phyloP scores from a whole-genome alignment of 2,888 invertebrate species.

The Acronicta alni region DNA sequence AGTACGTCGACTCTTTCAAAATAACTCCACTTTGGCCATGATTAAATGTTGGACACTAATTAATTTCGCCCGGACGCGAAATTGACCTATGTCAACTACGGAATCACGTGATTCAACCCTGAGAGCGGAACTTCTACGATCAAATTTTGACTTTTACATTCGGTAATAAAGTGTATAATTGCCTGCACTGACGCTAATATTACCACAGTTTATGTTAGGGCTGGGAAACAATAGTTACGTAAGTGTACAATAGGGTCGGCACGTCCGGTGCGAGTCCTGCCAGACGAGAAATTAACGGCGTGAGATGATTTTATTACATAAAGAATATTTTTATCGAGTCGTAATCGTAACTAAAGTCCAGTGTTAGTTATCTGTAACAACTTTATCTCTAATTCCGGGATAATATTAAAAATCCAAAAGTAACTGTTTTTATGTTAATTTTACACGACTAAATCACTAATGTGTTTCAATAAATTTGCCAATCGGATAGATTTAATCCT shows the following conservation, averaged over 20 bases:
- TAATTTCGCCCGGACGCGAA: slow-evolving; percentile 76
- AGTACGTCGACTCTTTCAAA: slow-evolving; percentile 19
- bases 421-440: no score
- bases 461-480: no score
- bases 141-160: slow-evolving; percentile 28
- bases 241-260: slow-evolving; percentile 72
- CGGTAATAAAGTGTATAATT: slow-evolving; percentile 34
- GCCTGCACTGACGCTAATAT: slow-evolving; percentile 2
- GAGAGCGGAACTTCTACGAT: slow-evolving; percentile 11
- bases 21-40: slow-evolving; percentile 57
- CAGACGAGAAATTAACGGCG: slow-evolving; percentile 59
- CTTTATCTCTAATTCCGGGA: no score
- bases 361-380: no score
- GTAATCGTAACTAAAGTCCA: no score
- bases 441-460: no score
- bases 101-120: slow-evolving; percentile 32
- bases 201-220: slow-evolving; percentile 33
- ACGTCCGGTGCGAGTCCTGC: slow-evolving; percentile 67
- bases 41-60: slow-evolving; percentile 77
- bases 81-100: slow-evolving; percentile 72
- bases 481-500: no score
- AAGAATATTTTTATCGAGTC: no score
- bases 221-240: slow-evolving; percentile 65
- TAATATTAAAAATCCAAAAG: no score
- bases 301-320: slow-evolving; percentile 58